phyloP scores from a whole-genome alignment of 2,888 invertebrate genomes.

The Antheraea assamensis region DNA sequence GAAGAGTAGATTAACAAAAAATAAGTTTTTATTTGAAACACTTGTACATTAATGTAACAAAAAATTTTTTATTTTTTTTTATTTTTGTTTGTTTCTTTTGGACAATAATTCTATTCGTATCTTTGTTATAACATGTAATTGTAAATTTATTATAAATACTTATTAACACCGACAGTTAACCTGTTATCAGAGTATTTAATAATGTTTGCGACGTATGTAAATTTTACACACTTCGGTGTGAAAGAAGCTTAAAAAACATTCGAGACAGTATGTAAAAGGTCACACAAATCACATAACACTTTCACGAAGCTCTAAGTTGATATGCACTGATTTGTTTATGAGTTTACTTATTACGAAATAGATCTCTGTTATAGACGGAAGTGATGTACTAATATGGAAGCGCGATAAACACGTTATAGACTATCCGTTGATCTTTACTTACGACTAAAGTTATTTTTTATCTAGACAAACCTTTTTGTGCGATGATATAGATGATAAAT shows the following conservation, averaged over 20 bases:
- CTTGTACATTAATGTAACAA: too few relatives aligned
- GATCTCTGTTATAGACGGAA: slow-evolving; percentile 18
- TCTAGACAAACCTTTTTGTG: neutral
- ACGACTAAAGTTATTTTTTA: neutral
- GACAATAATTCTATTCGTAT: too few relatives aligned
- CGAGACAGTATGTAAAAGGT: slow-evolving; percentile 49
- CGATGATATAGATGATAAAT: neutral
- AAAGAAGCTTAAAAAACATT: slow-evolving; percentile 6
- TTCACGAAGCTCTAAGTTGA: slow-evolving; percentile 45
- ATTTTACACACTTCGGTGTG: neutral
- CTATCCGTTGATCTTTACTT: neutral
- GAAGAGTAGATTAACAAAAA: too few relatives aligned
- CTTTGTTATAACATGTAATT: too few relatives aligned
- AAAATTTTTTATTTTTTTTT: too few relatives aligned
- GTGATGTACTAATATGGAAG: slow-evolving; percentile 7
- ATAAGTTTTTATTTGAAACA: too few relatives aligned
- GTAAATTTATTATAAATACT: too few relatives aligned
- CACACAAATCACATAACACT: slow-evolving; percentile 57
- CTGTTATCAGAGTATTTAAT: neutral
- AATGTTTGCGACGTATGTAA: neutral
- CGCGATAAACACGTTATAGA: neutral
- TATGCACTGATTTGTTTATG: slow-evolving; percentile 38
- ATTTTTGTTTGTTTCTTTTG: too few relatives aligned
- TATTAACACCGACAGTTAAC: too few relatives aligned
- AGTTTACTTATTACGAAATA: slow-evolving; percentile 26